phyloP scores from a whole-genome alignment of 2,113 vertebrate genomes.

The Rhinolophus sinicus region DNA sequence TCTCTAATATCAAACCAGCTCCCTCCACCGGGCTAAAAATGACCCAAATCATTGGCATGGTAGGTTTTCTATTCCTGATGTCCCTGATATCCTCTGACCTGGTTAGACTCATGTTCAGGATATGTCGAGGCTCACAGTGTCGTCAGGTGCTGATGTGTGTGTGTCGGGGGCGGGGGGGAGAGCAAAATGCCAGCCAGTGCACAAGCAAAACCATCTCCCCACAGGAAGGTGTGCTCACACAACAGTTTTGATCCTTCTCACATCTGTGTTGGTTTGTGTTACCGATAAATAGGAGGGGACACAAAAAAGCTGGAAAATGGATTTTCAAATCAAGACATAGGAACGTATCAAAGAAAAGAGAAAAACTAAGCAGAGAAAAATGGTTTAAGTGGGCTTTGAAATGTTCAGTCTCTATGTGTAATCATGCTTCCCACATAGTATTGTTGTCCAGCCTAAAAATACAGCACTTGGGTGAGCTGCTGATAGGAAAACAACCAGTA shows the following conservation, averaged over 20 bases:
- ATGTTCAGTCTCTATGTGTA: neutral
- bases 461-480: neutral
- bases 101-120: neutral
- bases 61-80: neutral
- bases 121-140: neutral
- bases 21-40: constrained; percentile 6
- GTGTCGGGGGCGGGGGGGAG: no score
- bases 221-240: no score
- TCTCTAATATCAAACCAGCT: neutral
- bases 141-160: neutral
- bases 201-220: neutral
- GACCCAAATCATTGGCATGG: neutral
- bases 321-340: neutral
- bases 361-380: neutral
- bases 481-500: neutral
- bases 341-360: neutral
- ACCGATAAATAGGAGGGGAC: neutral
- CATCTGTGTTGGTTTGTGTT: neutral
- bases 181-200: neutral
- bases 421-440: neutral
- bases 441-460: neutral
- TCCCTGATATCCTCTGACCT: rapidly evolving
- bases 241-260: neutral
- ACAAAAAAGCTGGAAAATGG: neutral
- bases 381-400: neutral